Percentiles rank a stretch among this genome's conserved stretches.
phyloP scores from a whole-genome alignment of 2,888 invertebrate species.

The Metalampra italica region DNA sequence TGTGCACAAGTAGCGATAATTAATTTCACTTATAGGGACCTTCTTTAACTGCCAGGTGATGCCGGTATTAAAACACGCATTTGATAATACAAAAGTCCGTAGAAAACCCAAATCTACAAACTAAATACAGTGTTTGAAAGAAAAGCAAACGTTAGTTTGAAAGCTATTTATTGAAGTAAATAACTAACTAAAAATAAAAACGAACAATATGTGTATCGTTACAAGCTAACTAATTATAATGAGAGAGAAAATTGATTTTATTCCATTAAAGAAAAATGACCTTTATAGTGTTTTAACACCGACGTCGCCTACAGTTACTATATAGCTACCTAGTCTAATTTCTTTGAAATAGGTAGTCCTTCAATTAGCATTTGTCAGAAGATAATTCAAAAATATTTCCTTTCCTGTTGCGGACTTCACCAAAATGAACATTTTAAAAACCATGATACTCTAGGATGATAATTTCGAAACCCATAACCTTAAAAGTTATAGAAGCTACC shows the following conservation, averaged over 20 bases:
- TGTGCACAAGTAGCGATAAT: too few relatives aligned
- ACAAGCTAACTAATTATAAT: conserved; percentile 8
- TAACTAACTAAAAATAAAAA: conserved; percentile 11
- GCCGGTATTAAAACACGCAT: conserved; percentile 65
- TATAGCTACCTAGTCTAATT: not conserved
- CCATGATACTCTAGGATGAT: too few relatives aligned
- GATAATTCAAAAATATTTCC: too few relatives aligned
- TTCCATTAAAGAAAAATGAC: conserved; percentile 19
- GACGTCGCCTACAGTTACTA: conserved; percentile 45
- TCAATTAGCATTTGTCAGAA: too few relatives aligned
- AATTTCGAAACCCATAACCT: not conserved
- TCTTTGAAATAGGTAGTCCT: too few relatives aligned
- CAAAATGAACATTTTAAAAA: too few relatives aligned
- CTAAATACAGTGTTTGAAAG: conserved; percentile 20
- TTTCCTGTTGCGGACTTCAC: too few relatives aligned
- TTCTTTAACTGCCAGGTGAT: conserved; percentile 46
- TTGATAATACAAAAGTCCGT: conserved; percentile 28
- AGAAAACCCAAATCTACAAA: conserved; percentile 19
- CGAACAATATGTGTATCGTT: conserved; percentile 3
- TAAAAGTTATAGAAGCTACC: not conserved
- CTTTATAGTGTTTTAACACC: conserved; percentile 60
- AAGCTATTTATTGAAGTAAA: conserved; percentile 10
- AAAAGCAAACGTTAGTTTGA: conserved; percentile 19
- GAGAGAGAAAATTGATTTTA: conserved; percentile 6
- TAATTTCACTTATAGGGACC: too few relatives aligned